Conservation (phyloP, 2,888 invertebrate genomes). For the Nemotelus pantherinus region DNA sequence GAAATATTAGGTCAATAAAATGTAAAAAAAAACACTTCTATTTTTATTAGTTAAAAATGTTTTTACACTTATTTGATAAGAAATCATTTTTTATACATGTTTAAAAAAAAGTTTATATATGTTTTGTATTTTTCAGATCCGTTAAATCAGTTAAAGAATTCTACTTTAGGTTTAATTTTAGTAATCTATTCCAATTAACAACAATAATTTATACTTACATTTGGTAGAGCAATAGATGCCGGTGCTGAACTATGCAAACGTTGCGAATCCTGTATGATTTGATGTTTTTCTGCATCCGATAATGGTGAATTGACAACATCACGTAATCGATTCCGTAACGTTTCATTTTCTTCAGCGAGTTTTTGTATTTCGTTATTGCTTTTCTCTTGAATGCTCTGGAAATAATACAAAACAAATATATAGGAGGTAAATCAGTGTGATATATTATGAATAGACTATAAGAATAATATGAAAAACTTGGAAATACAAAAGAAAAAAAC, state of each 20-base stretch:
- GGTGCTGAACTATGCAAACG: conserved; percentile 82
- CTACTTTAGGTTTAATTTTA: not conserved
- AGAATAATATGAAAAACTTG: conserved; percentile 1
- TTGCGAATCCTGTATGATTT: conserved; percentile 76
- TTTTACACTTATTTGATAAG: too few species aligned
- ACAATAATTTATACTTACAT: conserved; percentile 55
- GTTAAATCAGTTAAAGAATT: not conserved
- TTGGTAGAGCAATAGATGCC: conserved; percentile 74
- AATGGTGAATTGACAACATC: conserved; percentile 84
- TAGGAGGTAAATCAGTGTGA: not conserved
- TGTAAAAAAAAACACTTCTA: not conserved
- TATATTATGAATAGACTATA: conserved; percentile 2
- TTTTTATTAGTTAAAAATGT: too few species aligned
- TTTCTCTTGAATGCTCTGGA: conserved; percentile 62
- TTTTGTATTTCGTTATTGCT: conserved; percentile 66
- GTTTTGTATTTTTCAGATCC: not conserved
- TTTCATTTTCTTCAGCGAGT: conserved; percentile 80
- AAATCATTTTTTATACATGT: too few species aligned
- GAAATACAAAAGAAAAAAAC: not conserved
- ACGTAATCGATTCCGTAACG: conserved; percentile 76
- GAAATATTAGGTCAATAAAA: not conserved
- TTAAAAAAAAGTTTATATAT: not conserved
- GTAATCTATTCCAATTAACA: not conserved
- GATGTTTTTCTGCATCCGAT: conserved; percentile 85
- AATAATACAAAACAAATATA: conserved; percentile 16